Conservation (phyloP, 1,140 invertebrate genomes). For the Hyles vespertilio region DNA sequence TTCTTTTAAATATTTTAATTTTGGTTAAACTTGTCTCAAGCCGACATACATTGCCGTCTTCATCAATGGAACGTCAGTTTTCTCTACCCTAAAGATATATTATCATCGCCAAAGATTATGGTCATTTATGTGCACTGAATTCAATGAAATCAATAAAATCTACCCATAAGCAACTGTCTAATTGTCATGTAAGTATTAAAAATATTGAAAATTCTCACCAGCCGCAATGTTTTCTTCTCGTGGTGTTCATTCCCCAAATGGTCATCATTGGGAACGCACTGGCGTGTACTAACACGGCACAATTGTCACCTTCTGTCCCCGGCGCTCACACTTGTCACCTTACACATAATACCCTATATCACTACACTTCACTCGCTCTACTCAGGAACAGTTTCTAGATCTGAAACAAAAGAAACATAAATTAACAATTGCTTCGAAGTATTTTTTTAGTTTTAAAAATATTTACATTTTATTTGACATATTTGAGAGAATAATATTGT, state of each 20-base stretch:
- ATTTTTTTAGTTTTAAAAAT: not conserved
- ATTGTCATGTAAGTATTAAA: too few species aligned
- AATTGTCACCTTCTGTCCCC: slow-evolving; percentile 56
- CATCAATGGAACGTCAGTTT: too few species aligned
- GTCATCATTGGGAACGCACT: slow-evolving; percentile 51
- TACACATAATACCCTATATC: slow-evolving; percentile 47
- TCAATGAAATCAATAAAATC: too few species aligned
- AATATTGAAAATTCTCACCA: slow-evolving; percentile 35
- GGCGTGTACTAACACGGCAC: slow-evolving; percentile 42
- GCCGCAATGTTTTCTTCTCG: slow-evolving; percentile 56
- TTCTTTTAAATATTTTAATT: too few species aligned
- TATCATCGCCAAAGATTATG: too few species aligned
- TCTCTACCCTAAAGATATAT: too few species aligned
- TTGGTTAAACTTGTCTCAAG: too few species aligned
- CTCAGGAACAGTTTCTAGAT: slow-evolving; percentile 9
- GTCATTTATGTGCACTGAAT: too few species aligned
- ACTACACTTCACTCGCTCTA: slow-evolving; percentile 33
- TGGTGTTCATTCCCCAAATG: slow-evolving; percentile 51
- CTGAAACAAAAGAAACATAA: slow-evolving; percentile 31
- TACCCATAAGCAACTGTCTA: too few species aligned
- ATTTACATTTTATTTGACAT: too few species aligned
- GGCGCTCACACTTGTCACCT: slow-evolving; percentile 15
- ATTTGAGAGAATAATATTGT: too few species aligned
- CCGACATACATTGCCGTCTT: too few species aligned
- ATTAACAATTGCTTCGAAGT: not conserved